Conservation (phyloP, 2,888 invertebrate genomes). For the Melieria crassipennis region DNA sequence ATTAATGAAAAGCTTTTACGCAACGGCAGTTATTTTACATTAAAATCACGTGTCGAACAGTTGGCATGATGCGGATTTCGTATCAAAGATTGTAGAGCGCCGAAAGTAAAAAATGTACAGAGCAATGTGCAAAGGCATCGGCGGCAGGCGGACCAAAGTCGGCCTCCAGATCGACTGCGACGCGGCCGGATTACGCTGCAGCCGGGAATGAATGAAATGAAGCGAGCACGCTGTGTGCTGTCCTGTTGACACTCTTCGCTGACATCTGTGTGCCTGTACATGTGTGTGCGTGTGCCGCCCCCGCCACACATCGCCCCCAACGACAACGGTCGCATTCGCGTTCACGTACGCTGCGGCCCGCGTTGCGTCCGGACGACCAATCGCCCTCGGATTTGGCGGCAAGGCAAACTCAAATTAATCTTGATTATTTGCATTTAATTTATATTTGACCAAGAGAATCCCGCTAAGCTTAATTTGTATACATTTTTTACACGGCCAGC, state of each 20-base stretch:
- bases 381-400: not conserved
- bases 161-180: too few species aligned
- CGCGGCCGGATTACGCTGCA: too few species aligned
- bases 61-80: too few species aligned
- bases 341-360: not conserved
- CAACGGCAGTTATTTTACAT: slow-evolving; percentile 38
- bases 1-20: slow-evolving; percentile 41
- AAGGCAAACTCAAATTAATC: slow-evolving; percentile 37
- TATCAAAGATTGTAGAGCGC: too few species aligned
- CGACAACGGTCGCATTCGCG: not conserved
- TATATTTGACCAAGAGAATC: slow-evolving; percentile 39
- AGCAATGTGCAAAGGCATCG: too few species aligned
- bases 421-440: slow-evolving; percentile 42
- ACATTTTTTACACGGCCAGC: not conserved
- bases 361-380: not conserved
- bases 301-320: not conserved
- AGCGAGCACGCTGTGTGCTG: not conserved
- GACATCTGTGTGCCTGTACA: not conserved
- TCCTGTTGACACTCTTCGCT: not conserved
- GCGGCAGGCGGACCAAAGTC: too few species aligned
- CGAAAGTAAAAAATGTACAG: too few species aligned
- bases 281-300: too few species aligned
- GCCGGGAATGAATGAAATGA: not conserved
- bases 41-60: slow-evolving; percentile 37
- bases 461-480: slow-evolving; percentile 35